Conservation (phyloP, 2,797 vertebrate species). For the Perodicticus potto region DNA sequence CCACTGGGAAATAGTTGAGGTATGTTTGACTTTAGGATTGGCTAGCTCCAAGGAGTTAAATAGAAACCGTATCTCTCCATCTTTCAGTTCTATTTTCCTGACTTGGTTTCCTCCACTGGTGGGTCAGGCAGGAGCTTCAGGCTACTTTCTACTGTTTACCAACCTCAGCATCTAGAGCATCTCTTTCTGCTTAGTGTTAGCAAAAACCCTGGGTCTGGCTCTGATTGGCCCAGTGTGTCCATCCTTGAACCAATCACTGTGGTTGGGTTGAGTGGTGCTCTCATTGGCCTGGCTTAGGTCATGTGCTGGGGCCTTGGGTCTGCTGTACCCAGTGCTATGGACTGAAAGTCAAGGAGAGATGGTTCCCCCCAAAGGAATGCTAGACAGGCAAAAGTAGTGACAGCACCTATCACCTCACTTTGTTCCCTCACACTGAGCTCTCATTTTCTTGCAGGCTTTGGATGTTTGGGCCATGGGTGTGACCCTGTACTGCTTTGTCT, state of each 20-base stretch:
- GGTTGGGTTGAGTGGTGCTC: background rate
- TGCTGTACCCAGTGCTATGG: accelerated
- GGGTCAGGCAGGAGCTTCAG: background rate
- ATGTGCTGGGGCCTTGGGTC: background rate
- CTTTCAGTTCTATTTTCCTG: background rate
- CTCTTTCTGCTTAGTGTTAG: background rate
- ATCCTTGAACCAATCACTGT: background rate
- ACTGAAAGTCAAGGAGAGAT: background rate
- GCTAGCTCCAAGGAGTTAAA: background rate
- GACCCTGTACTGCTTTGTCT: slow-evolving; percentile 97
- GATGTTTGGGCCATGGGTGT: slow-evolving; percentile 99
- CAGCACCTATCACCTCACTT: accelerated
- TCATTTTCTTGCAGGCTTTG: slow-evolving; percentile 90
- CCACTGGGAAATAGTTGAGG: background rate
- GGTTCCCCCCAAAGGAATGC: background rate
- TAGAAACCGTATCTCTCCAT: background rate
- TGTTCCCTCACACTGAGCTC: background rate
- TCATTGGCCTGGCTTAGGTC: background rate
- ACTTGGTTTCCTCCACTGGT: background rate
- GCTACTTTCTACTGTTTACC: background rate
- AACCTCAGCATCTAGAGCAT: background rate
- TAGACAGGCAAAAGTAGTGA: background rate
- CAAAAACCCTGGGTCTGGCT: background rate
- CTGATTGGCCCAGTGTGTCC: slow-evolving; percentile 15
- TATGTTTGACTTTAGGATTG: background rate